Evolutionary conservation across 2,888 invertebrate genomes (phyloP), one percentile per base, ranked within the genome.

Genomic region (Drosophila basisetae): DNA sequence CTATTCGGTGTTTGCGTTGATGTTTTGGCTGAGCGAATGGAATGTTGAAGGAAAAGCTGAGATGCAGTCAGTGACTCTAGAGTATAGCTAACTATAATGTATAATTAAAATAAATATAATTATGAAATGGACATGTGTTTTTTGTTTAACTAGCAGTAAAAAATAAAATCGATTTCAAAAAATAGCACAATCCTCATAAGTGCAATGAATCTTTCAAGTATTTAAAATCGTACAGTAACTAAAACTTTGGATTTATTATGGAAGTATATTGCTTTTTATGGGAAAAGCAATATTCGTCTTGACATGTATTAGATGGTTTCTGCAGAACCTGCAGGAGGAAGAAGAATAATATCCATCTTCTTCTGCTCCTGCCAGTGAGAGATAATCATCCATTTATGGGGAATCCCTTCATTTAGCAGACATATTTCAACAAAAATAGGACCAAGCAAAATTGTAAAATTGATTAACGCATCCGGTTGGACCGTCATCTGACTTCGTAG

Each of bases 41-140:
- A 75, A 78, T 79, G 77, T 60, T 35, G 7, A 31, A 49, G 63
- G 52, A 67, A 69, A 60, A 65, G 41, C 37, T 65, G 1, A 55
- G 59, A 60, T 52, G 3, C 18, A 50, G 37, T 18, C n/a, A 55
- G 28, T 33, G 37, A 37, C 31, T 37, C 35, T 53, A 18, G 16
- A 53, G 10, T 18, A 30, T 11, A 28, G 18, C 1, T 11, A 16
- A 22, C 22, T 16, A 33, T 13, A 13, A 13, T 6, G n/a, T 5
- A 18, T 50, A 16, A 30, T 18, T 30, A 1, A 28, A 50, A 50
- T 28, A 28, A 30, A 18, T 9, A 11, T 30, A 28, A 30, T 50
- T 30, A 30, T 50, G 50, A 50, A 30, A 28, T 18, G 1, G 30
- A 16, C 25, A 25, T 49, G 25, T 25, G 18, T 49, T 49, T 22